Conservation (phyloP, 92 coral and sea anemone genomes). For the Hydrozoanthus gracilis region DNA sequence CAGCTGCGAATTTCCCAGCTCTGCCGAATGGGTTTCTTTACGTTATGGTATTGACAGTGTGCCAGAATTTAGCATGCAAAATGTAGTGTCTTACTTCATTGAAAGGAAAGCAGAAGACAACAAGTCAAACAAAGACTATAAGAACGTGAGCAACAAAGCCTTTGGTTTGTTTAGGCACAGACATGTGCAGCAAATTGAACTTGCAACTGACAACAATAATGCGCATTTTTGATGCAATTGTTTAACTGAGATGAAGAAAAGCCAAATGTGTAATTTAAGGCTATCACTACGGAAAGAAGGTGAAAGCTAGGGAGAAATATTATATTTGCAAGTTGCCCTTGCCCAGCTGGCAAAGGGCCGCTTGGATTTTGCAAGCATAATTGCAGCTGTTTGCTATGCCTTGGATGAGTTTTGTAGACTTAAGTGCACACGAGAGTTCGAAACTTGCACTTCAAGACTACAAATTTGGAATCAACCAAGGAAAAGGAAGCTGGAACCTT, state of each 20-base stretch:
- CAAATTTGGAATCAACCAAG: conserved; percentile 70
- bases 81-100: conserved; percentile 60
- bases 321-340: conserved; percentile 69
- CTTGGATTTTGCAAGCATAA: conserved; percentile 65
- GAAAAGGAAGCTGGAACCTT: conserved; percentile 50
- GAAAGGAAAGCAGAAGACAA: conserved; percentile 73
- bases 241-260: conserved; percentile 68
- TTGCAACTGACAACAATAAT: conserved; percentile 51
- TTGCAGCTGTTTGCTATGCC: conserved; percentile 68
- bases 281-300: conserved; percentile 62
- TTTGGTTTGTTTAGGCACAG: conserved; percentile 70
- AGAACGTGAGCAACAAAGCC: conserved; percentile 68
- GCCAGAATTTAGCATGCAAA: conserved; percentile 69
- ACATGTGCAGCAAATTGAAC: conserved; percentile 67
- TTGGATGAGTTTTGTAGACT: conserved; percentile 63
- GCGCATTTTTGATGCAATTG: conserved; percentile 68
- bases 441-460: conserved; percentile 60
- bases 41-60: conserved; percentile 50
- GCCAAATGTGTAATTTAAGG: conserved; percentile 53
- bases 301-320: conserved; percentile 67
- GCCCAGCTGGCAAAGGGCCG: conserved; percentile 76
- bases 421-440: conserved; percentile 55
- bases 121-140: conserved; percentile 70
- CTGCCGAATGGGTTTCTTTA: conserved; percentile 64
- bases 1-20: conserved; percentile 57